Evolutionary conservation across 2,113 vertebrate genomes (phyloP), one percentile per base, ranked within the genome.

Genomic region (Vulpes lagopus): DNA sequence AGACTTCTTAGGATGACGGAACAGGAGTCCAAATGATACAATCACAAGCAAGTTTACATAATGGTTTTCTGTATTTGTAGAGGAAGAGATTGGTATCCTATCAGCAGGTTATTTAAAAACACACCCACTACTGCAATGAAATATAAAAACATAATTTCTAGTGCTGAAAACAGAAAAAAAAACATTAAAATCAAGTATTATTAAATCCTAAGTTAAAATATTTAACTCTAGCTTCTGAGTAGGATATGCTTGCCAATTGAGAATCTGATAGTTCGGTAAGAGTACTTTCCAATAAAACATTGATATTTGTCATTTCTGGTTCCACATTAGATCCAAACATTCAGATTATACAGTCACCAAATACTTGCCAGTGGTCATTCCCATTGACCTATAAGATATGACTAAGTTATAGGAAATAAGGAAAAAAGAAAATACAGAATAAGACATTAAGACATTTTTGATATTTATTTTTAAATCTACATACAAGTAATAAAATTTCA

Each of bases 1-100:
- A 96, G 8, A 64, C 53, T 95, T 87, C 23, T 85, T 92, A 94
- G 88, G 38, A 79, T 81, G 57, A 92, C 51, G 53, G n/a, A 88
- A 92, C 10, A 38, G 12, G 12, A 7, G 55, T 30, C 76, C 35
- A 81, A 83, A 94, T 16, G 9, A 84, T 27, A 87, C 1, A 78
- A 38, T 23, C 11, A 30, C 35, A 85, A 78, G 1, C 35, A 79
- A 84, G 6, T 49, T 84, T 74, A 30, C 3, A 57, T 9, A 86
- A 16, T 16, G 15, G 1, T 55, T 96, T 96, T 76, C 15, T 71
- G 2, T 30, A 57, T 55, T 69, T 96, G 79, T 67, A 84, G 16
- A 78, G 2, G 49, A 65, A 81, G 81, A 60, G 38, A 79, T 20
- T 51, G 23, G 59, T 84, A 5, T 27, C 53, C 16, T 62, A 20